A percentile compares a stretch with the other conserved stretches of the same genome.
Evolutionary conservation across 2,113 vertebrate genomes (phyloP).

Genomic region (Calypte anna): DNA sequence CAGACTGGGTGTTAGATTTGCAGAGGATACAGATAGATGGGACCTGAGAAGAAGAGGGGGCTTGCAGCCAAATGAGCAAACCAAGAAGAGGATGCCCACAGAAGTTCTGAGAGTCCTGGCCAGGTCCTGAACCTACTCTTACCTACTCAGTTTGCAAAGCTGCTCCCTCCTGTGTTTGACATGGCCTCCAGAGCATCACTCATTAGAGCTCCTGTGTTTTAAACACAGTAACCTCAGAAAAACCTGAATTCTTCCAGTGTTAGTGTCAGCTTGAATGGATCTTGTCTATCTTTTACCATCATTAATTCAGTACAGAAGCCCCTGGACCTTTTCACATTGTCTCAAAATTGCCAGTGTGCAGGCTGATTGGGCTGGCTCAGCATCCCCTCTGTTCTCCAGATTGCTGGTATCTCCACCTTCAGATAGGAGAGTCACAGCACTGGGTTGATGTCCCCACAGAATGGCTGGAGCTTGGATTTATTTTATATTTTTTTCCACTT

Average conservation of each 20-base stretch:
- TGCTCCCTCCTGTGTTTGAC: neutral
- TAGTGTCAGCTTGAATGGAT: neutral
- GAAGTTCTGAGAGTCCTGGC: neutral
- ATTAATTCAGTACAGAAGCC: neutral
- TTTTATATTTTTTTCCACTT: neutral
- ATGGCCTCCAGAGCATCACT: neutral
- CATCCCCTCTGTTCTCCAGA: neutral
- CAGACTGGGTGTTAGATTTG: neutral
- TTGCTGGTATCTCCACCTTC: rapidly evolving
- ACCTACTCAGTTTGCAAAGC: neutral
- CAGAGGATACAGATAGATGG: neutral
- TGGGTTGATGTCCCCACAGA: neutral
- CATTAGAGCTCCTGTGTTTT: neutral
- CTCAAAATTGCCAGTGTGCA: neutral
- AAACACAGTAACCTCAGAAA: neutral
- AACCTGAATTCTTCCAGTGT: neutral
- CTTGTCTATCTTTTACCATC: neutral
- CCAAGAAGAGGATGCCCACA: neutral
- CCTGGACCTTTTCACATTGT: neutral
- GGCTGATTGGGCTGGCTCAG: neutral
- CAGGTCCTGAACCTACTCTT: neutral
- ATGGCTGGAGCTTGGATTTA: neutral
- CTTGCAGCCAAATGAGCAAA: neutral
- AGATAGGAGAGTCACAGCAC: neutral
- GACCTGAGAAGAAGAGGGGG: neutral